Evolutionary conservation across 2,113 vertebrate genomes (phyloP), one percentile per base, ranked within the genome.

Genomic region (Gorsachius goisagi): DNA sequence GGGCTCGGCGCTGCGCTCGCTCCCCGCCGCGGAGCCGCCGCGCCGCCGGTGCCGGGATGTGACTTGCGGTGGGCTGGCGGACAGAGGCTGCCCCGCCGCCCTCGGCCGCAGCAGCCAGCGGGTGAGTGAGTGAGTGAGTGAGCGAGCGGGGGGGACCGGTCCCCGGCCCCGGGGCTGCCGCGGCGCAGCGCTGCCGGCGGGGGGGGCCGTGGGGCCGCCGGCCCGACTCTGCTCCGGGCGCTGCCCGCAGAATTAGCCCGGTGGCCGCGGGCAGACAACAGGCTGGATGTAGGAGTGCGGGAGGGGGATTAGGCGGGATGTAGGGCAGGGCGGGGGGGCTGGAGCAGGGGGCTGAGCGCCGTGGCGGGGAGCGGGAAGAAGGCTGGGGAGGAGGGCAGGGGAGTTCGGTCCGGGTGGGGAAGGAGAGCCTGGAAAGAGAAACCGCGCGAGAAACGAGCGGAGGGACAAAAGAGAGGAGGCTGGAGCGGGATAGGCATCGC

Each of bases 271-370:
- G 73, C 74, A 53, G 86, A 67, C 87, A 39, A 33, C 58, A 39
- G 85, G 76, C 80, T 79, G 80, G 56, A 12, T 55, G 4, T 15
- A 17, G 76, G 75, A 79, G 74, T 58, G 28, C 66, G 52, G 59
- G 33, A 28, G 69, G 53, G 83, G 60, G 96, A 94, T 95, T 95
- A 96, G 85, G 9, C 4, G 75, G 92, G 95, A 97, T 90, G 58
- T 94, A 95, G 80, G 66, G 55, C 95, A 74, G 93, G 66, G 11
- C 80, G 74, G 58, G 58, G 45, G 56, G 50, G 55, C 28, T 17
- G 55, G 60, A 47, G 77, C 68, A 75, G 68, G 37, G 49, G 66
- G 67, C 68, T 49, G 60, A 64, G 41, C 75, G 37, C 35, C 56
- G 58, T 74, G 33, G 62, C n/a, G 28, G n/a, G 64, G 13, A 41